phyloP scores from a whole-genome alignment of 2,888 invertebrate species.

The Melieria omissa region DNA sequence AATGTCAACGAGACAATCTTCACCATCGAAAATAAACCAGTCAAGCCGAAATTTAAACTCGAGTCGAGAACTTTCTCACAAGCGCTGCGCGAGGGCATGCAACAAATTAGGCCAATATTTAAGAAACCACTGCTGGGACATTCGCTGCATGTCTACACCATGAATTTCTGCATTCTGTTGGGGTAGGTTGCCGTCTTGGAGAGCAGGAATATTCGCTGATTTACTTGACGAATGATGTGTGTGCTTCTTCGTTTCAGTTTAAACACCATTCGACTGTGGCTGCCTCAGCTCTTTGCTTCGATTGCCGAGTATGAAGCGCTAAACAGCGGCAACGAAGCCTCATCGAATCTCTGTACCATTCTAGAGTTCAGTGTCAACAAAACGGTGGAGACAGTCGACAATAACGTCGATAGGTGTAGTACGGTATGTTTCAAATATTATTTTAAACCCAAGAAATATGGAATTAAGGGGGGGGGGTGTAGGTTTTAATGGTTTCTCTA shows the following conservation, averaged over 20 bases:
- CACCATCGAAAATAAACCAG: constrained; percentile 51
- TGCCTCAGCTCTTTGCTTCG: constrained; percentile 85
- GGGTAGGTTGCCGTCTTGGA: constrained; percentile 68
- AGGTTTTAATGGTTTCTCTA: not conserved
- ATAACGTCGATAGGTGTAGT: constrained; percentile 53
- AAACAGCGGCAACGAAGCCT: constrained; percentile 46
- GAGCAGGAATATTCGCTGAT: not conserved
- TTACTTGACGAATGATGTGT: not conserved
- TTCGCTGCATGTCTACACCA: constrained; percentile 73
- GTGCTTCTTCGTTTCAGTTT: constrained; percentile 67
- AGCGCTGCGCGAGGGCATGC: constrained; percentile 70
- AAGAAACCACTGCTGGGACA: constrained; percentile 72
- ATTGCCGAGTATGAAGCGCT: constrained; percentile 69
- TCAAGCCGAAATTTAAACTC: constrained; percentile 16
- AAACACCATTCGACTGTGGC: constrained; percentile 86
- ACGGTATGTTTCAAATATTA: constrained; percentile 54
- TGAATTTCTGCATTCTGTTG: constrained; percentile 75
- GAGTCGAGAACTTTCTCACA: constrained; percentile 46
- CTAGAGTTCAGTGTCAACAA: constrained; percentile 62
- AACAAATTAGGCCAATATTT: constrained; percentile 76
- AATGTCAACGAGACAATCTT: constrained; percentile 48
- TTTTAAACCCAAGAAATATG: not conserved
- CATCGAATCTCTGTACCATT: constrained; percentile 60
- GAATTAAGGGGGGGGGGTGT: not conserved
- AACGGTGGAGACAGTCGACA: constrained; percentile 50